phyloP scores from a whole-genome alignment of 2,888 invertebrate genomes.

The Drosophila demipolita region DNA sequence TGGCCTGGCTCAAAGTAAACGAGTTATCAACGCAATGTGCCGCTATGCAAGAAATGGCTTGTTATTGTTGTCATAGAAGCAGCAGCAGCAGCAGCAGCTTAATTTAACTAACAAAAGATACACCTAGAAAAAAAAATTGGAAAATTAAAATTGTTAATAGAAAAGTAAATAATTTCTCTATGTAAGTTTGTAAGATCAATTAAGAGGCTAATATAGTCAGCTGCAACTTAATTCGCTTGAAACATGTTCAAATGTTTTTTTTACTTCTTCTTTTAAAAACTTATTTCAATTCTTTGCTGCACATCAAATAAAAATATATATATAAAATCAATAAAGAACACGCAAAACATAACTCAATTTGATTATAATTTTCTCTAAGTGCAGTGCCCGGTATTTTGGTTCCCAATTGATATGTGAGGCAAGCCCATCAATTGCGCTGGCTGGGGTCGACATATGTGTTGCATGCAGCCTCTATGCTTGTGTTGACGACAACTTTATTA shows the following conservation, averaged over 20 bases:
- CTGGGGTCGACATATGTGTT: slow-evolving; percentile 22
- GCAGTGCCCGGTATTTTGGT: neutral
- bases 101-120: neutral
- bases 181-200: neutral
- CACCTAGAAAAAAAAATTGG: neutral
- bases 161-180: neutral
- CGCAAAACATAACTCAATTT: neutral
- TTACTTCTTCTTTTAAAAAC: neutral
- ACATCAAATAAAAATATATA: too few species aligned
- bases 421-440: slow-evolving; percentile 61
- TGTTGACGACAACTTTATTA: slow-evolving; percentile 69
- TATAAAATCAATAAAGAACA: neutral
- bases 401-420: slow-evolving; percentile 47
- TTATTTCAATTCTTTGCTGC: neutral
- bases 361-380: neutral
- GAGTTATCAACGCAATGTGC: slow-evolving; percentile 34
- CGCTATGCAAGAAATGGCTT: slow-evolving; percentile 14
- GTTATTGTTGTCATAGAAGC: slow-evolving; percentile 63
- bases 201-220: neutral
- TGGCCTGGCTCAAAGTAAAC: slow-evolving; percentile 50
- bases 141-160: too few species aligned
- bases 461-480: slow-evolving; percentile 15
- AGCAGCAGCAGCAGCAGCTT: slow-evolving; percentile 15
- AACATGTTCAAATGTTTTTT: neutral
- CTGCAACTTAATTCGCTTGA: neutral